Base-by-base conservation (phyloP, 2,113 vertebrate species). In the Climacteris rufus region DNA sequence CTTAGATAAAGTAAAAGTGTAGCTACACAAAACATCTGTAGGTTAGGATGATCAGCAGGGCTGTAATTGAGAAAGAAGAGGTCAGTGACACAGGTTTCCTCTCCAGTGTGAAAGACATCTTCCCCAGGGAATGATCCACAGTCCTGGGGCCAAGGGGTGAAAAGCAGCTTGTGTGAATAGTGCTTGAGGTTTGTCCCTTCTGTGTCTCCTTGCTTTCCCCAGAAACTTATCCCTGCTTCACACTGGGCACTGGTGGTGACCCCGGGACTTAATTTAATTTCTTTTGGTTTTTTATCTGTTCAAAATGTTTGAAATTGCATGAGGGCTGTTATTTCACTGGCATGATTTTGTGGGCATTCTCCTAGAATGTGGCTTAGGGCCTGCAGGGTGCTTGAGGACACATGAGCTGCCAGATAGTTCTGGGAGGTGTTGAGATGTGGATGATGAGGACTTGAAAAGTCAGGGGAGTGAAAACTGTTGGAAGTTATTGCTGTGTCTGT, bases 31-130 rank as follows among this genome's bases (percentile, higher is more conserved):
- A 88, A 78, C 42, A 65, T 80, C 33, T 39, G 30, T 87, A 90
- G 54, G 42, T 80, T 88, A 80, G 72, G 59, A 59, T 57, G 69
- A 50, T 85, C 74, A 92, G 49, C 37, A 81, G 71, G 52, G 52
- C 68, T 89, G 17, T 81, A 87, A 75, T 15, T 39, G n/a, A 83
- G 59, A 83, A 80, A 77, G 53, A 71, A 71, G 54, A 74, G 76
- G 79, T 95, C 83, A 78, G 39, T 70, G 71, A 74, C 94, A 88
- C 21, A 63, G 79, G 68, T 90, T 95, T 88, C 79, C 56, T 81
- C 30, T 70, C 30, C 60, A 54, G 2, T 37, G 59, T 92, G 72
- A 74, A 90, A 89, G 30, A 19, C 30, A 21, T 66, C 42, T 40
- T 82, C 61, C 76, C 28, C 21, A 37, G 54, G 59, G 79, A 74